Evolutionary conservation across 2,888 invertebrate genomes (phyloP).

Genomic region (Dicranocentrus wangi): DNA sequence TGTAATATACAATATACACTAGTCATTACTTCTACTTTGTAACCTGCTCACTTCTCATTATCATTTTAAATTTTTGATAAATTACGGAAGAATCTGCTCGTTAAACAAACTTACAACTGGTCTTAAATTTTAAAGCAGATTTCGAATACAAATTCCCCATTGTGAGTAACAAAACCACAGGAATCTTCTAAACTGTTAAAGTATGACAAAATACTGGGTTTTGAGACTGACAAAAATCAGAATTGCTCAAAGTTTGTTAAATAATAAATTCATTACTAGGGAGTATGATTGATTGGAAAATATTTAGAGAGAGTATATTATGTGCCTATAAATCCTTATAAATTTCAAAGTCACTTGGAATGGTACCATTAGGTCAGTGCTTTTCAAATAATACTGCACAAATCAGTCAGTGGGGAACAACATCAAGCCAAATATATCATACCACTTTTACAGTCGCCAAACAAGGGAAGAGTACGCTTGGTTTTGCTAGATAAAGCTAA

Average conservation of each 20-base stretch:
- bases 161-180: no score
- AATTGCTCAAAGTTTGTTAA: not conserved
- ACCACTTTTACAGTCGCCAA: not conserved
- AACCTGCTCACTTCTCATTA: conserved; percentile 19
- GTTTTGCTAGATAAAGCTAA: conserved; percentile 33
- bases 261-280: conserved; percentile 11
- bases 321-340: no score
- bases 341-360: not conserved
- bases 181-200: no score
- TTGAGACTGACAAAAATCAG: not conserved
- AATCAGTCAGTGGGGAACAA: no score
- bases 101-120: no score
- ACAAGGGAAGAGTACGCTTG: conserved; percentile 14
- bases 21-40: no score
- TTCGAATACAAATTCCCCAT: no score
- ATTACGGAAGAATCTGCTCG: not conserved
- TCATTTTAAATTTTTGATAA: conserved; percentile 22
- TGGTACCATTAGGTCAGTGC: conserved; percentile 2
- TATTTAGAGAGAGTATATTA: no score
- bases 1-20: no score
- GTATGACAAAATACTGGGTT: conserved; percentile 1
- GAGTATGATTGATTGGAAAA: not conserved
- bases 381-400: not conserved
- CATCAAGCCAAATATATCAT: not conserved
- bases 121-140: no score